Base-by-base conservation (phyloP, 1,140 invertebrate genomes). In the Drosophila auraria region DNA sequence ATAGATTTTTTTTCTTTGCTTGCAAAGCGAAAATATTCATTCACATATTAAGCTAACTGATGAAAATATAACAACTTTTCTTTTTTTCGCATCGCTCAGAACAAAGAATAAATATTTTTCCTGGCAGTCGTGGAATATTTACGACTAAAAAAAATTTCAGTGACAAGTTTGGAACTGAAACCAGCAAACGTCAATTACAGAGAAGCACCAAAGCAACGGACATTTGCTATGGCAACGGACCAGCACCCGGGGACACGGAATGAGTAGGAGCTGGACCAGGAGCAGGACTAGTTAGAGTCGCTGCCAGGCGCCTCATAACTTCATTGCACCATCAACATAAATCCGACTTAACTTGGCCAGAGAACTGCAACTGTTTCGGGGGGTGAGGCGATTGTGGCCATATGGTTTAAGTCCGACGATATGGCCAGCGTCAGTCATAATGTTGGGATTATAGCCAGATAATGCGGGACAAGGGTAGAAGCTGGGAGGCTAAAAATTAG, bases 281-380 rank as follows among this genome's bases (percentile, higher is more conserved):
- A 73, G 61, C 27, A 38, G 47, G 2, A 58, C 33, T 38, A 53
- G 56, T n/a, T 44, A 47, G 20, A 50, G n/a, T 38, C 45, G 58
- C 14, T 23, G 25, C 49, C 36, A 30, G 50, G 30, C 45, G 38
- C 23, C 61, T 44, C 33, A 70, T 62, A 66, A 61, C 71, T 72
- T 59, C 54, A 53, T 47, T 72, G 66, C 66, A 73, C 50, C 77
- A 82, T 87, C 80, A 87, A 82, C 83, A 87, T 87, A 87, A 87
- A 87, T 87, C 80, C 83, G 80, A 87, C 83, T 87, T 87, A 83
- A 87, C 83, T 78, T 49, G 56, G 64, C 51, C 49, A 30, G 23
- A 30, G 33, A 56, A 68, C 38, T 54, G 53, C 45, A 63, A 56
- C 45, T 40, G 53, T 36, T 15, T 8, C 12, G 6, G 27, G 30